Base-by-base conservation (phyloP, 2,888 invertebrate species). In the Arge pagana region DNA sequence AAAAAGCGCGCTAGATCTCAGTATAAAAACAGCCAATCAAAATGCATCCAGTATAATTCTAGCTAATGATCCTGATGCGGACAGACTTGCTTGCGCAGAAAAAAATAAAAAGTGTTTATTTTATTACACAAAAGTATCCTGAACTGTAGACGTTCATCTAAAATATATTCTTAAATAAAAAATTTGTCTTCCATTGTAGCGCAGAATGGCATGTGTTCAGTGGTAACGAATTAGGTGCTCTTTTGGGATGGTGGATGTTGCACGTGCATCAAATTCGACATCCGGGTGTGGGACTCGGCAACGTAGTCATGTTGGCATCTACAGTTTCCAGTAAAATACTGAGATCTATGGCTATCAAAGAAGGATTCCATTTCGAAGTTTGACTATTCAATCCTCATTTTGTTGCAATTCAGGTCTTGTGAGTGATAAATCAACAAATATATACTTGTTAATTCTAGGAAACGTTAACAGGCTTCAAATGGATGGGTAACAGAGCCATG, bases 11-110 rank as follows among this genome's bases (percentile, higher is more conserved):
- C 71, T 95, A 58, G 82, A 86, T 63, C 78, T 93, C 31, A 86
- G 94, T 31, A 85, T 90, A 58, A 77, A 82, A 69, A 86, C 92
- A 8, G 98, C 98, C 0, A 85, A 90, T 65, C 72, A 80, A 42
- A 81, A 83, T 57, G 81, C 81, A 0, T 86, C 87, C 37, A 80
- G 81, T 0, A 78, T 97, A 4, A 92, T 98, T 61, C 80, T 99
- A 41, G 97, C 96, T 7, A 99, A 98, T 76, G 99, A 99, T 79
- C 99, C 99, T 0, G 99, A 99, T 77, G 98, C 98, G 1, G 99
- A 99, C 78, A 83, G 99, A 51, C 62, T 73, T 31, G 97, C 96
- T 0, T 86, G 94, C 18, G 98, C 97, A 0, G 96, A 96, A 72
- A 90, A 87, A 74, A 81, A 85, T 68, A 68, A 77, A 4, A 78